Percentiles rank a stretch among this genome's conserved stretches.
Evolutionary conservation across 1,140 invertebrate species (phyloP).

Genomic region (Pygmarrhopalites habei): DNA sequence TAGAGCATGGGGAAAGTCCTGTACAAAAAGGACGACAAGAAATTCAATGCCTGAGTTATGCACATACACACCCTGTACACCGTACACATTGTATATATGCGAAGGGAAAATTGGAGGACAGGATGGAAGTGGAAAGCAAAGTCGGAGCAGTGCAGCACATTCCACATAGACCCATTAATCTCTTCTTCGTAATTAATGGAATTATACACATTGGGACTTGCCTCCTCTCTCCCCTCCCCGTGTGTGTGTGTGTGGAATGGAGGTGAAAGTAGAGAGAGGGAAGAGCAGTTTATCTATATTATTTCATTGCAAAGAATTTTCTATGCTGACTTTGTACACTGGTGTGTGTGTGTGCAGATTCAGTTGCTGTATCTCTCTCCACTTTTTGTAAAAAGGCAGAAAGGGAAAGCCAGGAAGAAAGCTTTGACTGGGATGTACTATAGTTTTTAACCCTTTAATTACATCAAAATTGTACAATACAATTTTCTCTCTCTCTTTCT

Average conservation of each 20-base stretch:
- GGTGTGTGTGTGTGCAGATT: no score
- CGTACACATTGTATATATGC: no score
- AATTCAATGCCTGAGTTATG: no score
- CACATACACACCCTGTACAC: no score
- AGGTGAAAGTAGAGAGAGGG: not conserved
- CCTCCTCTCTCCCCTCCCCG: not conserved
- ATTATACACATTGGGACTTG: not conserved
- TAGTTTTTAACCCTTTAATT: not conserved
- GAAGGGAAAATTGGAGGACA: no score
- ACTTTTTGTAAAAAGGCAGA: not conserved
- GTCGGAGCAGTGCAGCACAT: not conserved
- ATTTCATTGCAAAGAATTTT: not conserved
- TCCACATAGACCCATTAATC: slow-evolving; percentile 16
- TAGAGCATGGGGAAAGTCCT: no score
- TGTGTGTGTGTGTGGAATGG: not conserved
- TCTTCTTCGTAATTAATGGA: slow-evolving; percentile 11
- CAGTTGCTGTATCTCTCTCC: not conserved
- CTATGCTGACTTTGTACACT: not conserved
- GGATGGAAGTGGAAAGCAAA: no score
- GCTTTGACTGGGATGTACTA: not conserved
- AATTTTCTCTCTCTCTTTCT: not conserved
- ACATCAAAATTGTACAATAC: not conserved
- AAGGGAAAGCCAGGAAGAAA: not conserved
- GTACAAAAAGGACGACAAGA: no score
- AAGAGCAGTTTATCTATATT: no score